A percentile compares a stretch with the other conserved stretches of the same genome.
Evolutionary conservation across 2,888 invertebrate species (phyloP).

Genomic region (Dysmachus trigonus): DNA sequence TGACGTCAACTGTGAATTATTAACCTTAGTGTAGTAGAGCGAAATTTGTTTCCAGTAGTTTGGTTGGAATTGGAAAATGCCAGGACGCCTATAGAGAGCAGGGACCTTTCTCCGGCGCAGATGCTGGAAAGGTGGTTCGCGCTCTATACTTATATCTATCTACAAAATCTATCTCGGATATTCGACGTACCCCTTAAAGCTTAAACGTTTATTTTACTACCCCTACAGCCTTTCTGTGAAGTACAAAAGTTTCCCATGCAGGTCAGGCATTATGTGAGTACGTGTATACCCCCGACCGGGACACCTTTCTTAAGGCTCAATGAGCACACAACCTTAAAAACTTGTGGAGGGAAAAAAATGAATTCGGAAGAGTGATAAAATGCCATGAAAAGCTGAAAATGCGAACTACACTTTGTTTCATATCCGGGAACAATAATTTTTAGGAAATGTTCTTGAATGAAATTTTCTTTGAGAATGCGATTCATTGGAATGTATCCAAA

Average conservation of each 20-base stretch:
- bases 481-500: neutral
- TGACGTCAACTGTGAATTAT: constrained; percentile 27
- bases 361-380: neutral
- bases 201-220: neutral
- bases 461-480: neutral
- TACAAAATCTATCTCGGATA: neutral
- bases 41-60: constrained; percentile 2
- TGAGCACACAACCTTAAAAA: neutral
- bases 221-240: neutral
- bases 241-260: neutral
- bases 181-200: neutral
- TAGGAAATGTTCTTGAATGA: neutral
- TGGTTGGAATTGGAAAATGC: neutral
- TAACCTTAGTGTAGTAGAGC: neutral
- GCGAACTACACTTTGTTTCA: neutral
- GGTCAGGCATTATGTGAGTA: neutral
- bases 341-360: neutral
- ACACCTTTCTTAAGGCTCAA: neutral
- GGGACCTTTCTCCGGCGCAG: neutral
- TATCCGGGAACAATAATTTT: neutral
- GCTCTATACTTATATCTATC: neutral
- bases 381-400: neutral
- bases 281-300: neutral
- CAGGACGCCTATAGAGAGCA: neutral
- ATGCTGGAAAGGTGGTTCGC: neutral